phyloP scores from a whole-genome alignment of 2,113 vertebrate genomes.

The Myiozetetes cayanensis region DNA sequence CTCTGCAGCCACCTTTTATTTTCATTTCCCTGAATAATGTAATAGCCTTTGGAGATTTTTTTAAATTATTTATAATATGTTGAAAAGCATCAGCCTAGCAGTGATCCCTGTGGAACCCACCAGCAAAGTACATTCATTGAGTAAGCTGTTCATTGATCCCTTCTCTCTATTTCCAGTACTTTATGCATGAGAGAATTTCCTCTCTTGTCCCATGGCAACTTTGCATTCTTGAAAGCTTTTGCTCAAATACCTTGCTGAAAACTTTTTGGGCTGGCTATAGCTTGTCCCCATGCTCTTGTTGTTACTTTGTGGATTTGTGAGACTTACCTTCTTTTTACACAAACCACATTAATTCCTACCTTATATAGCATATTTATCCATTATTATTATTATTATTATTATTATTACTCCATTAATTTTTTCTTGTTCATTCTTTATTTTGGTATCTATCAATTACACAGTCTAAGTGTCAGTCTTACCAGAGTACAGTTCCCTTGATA shows the following conservation, averaged over 20 bases:
- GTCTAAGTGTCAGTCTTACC: not conserved
- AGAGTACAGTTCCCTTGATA: not conserved
- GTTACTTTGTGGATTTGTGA: not conserved
- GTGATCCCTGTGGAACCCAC: not conserved
- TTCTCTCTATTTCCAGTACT: not conserved
- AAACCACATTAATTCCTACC: not conserved
- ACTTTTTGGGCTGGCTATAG: not conserved
- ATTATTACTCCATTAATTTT: not conserved
- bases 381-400: not conserved
- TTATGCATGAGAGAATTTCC: not conserved
- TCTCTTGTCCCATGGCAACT: not conserved
- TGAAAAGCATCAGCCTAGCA: not conserved
- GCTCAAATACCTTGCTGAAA: not conserved
- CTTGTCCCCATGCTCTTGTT: not conserved
- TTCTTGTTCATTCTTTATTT: not conserved
- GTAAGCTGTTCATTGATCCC: not conserved
- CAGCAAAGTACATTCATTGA: not conserved
- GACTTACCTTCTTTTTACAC: not conserved
- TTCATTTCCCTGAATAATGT: not conserved
- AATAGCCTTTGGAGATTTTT: not conserved
- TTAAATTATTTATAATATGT: not conserved
- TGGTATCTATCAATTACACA: not conserved
- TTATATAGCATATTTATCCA: not conserved
- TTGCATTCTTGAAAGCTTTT: slow-evolving; percentile 1
- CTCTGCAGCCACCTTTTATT: not conserved